phyloP scores from a whole-genome alignment of 37 sponge, comb jelly and placozoan genomes.

The Petrosia ficiformis region DNA sequence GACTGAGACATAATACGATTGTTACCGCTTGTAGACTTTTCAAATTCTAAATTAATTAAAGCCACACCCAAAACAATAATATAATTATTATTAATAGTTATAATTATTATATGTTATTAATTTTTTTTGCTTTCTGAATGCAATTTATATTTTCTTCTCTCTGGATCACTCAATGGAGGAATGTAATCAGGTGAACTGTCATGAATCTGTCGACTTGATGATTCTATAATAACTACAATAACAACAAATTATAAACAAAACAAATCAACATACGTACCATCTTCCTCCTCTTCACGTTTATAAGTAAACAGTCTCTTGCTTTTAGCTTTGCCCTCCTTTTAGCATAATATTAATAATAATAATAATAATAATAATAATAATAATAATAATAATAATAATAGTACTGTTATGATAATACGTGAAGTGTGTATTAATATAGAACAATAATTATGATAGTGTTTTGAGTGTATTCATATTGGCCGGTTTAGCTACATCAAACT shows the following conservation, averaged over 20 bases:
- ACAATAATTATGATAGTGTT: too few relatives aligned
- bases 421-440: too few relatives aligned
- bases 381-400: too few relatives aligned
- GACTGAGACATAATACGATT: too few relatives aligned
- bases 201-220: too few relatives aligned
- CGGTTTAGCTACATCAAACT: too few relatives aligned
- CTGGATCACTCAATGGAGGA: too few relatives aligned
- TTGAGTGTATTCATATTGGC: too few relatives aligned
- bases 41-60: background rate
- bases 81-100: slow-evolving; percentile 1
- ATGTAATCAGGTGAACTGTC: too few relatives aligned
- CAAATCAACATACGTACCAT: background rate
- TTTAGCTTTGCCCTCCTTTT: background rate
- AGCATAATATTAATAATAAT: background rate
- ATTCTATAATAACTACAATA: too few relatives aligned
- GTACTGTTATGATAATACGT: too few relatives aligned
- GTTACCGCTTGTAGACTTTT: too few relatives aligned
- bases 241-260: background rate
- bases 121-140: background rate
- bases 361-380: background rate
- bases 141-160: background rate
- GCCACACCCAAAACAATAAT: background rate
- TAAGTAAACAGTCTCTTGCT: background rate
- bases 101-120: background rate
- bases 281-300: background rate